Conservation (phyloP, 2,888 invertebrate species). For the Euproctis similis region DNA sequence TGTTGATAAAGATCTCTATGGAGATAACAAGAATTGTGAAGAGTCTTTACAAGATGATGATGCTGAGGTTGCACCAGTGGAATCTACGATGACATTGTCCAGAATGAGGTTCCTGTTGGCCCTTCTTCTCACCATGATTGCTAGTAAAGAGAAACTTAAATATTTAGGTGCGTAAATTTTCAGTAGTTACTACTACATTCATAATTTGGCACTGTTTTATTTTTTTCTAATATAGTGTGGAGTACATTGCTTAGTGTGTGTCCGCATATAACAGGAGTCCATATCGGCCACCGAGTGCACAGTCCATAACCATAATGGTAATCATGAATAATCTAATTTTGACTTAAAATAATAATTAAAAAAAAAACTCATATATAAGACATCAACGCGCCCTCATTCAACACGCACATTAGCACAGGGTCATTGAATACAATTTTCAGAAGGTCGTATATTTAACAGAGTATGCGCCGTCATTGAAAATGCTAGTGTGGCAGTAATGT, state of each 20-base stretch:
- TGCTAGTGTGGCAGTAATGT: conserved; percentile 34
- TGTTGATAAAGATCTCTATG: conserved; percentile 31
- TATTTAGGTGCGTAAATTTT: conserved; percentile 82
- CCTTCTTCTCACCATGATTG: conserved; percentile 87
- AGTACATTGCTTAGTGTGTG: conserved; percentile 65
- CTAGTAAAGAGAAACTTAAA: conserved; percentile 84
- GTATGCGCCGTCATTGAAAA: conserved; percentile 47
- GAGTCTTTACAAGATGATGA: conserved; percentile 1
- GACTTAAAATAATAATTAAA: conserved; percentile 14
- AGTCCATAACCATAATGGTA: conserved; percentile 28
- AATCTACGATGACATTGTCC: conserved; percentile 79
- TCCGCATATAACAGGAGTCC: conserved; percentile 55
- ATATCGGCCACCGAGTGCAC: conserved; percentile 29
- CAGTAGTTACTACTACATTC: conserved; percentile 36
- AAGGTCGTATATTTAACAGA: conserved; percentile 42
- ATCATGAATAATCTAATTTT: conserved; percentile 9
- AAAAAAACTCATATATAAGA: conserved; percentile 51
- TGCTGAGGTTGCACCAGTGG: conserved; percentile 15
- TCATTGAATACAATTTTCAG: conserved; percentile 40
- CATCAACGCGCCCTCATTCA: conserved; percentile 53
- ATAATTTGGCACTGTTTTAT: conserved; percentile 50
- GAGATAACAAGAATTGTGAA: conserved; percentile 2
- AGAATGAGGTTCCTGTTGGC: conserved; percentile 87
- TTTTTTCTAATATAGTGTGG: conserved; percentile 52
- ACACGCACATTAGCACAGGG: conserved; percentile 32